Evolutionary conservation across 2,797 vertebrate species (phyloP).

Genomic region (Gephyroberyx darwinii): DNA sequence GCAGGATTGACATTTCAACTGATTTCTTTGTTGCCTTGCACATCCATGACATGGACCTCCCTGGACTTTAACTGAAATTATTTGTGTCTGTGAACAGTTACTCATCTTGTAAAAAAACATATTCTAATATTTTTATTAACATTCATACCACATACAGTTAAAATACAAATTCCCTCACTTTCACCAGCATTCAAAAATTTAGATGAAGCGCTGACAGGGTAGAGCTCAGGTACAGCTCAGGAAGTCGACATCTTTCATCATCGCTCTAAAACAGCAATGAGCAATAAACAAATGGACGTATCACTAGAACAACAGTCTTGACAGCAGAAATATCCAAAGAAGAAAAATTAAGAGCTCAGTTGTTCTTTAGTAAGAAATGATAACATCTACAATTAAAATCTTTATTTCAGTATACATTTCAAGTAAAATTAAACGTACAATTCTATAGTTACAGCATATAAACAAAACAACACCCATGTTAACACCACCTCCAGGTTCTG

Average conservation of each 20-base stretch:
- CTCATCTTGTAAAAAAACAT: neutral
- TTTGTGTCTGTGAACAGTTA: neutral
- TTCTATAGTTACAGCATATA: conserved; percentile 81
- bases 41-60: conserved; percentile 8
- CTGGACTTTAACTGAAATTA: neutral
- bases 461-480: conserved; percentile 64
- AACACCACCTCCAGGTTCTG: neutral
- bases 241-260: conserved; percentile 31
- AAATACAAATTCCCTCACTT: conserved; percentile 8
- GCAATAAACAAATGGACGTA: conserved; percentile 21
- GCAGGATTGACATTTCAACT: neutral
- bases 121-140: no score
- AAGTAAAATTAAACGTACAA: conserved; percentile 81
- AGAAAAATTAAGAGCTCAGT: conserved; percentile 53
- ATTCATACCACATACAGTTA: conserved; percentile 15
- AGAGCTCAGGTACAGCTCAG: conserved; percentile 39
- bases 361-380: conserved; percentile 76
- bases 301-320: neutral
- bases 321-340: conserved; percentile 17
- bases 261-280: conserved; percentile 28
- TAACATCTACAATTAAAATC: conserved; percentile 72
- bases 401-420: conserved; percentile 77
- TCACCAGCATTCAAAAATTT: no score
- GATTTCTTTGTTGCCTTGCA: no score
- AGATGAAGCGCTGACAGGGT: no score